Evolutionary conservation across 2,888 invertebrate genomes (phyloP).

Genomic region (Drosophila sordidula): DNA sequence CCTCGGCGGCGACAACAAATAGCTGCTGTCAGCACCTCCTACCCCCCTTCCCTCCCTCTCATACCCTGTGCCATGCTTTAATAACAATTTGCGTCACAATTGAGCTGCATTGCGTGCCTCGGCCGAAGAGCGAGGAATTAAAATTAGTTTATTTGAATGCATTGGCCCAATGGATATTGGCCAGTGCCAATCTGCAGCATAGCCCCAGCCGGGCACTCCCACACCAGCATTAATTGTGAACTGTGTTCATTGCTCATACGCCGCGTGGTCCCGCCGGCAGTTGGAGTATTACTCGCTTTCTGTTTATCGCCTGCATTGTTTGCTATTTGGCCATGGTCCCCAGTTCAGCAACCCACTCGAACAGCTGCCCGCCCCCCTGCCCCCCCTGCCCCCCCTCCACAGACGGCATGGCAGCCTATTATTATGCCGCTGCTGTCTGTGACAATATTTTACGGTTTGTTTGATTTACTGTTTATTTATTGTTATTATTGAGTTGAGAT

Average conservation of each 20-base stretch:
- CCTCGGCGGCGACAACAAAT: slow-evolving; percentile 10
- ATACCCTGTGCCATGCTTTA: slow-evolving; percentile 19
- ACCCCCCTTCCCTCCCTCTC: background rate
- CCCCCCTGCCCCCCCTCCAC: no score
- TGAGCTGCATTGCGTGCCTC: slow-evolving; percentile 73
- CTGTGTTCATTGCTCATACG: slow-evolving; percentile 63
- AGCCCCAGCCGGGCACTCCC: background rate
- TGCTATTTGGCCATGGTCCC: slow-evolving; percentile 41
- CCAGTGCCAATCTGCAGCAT: slow-evolving; percentile 17
- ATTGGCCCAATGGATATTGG: slow-evolving; percentile 48
- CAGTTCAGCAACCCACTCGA: slow-evolving; percentile 25
- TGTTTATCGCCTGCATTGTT: slow-evolving; percentile 64
- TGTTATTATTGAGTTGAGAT: slow-evolving; percentile 57
- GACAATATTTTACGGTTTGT: slow-evolving; percentile 60
- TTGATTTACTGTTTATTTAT: slow-evolving; percentile 63
- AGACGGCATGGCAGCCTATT: slow-evolving; percentile 35
- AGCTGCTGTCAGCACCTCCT: slow-evolving; percentile 10
- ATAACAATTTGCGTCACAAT: slow-evolving; percentile 62
- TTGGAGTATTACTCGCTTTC: slow-evolving; percentile 39
- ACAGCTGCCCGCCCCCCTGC: background rate
- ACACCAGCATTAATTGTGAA: background rate
- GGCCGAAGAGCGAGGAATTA: slow-evolving; percentile 67
- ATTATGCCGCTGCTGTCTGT: slow-evolving; percentile 58
- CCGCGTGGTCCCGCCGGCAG: slow-evolving; percentile 42
- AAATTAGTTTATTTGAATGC: slow-evolving; percentile 76